phyloP scores from a whole-genome alignment of 2,113 vertebrate genomes.

The Pseudorectes ferrugineus region DNA sequence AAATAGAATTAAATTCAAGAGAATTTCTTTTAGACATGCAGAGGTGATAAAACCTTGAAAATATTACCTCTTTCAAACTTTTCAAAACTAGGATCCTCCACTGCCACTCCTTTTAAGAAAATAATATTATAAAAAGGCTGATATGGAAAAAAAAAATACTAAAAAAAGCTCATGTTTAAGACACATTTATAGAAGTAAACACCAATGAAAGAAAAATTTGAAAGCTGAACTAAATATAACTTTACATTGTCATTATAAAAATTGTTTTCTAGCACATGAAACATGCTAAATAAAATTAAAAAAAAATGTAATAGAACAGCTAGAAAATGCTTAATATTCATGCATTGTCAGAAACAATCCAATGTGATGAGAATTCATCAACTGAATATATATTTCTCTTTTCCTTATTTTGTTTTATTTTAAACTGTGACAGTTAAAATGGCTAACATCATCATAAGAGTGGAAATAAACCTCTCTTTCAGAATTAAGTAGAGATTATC shows the following conservation, averaged over 20 bases:
- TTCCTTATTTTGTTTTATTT: not conserved
- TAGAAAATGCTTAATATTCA: not conserved
- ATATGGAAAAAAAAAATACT: not conserved
- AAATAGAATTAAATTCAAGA: not conserved
- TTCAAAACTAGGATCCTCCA: not conserved
- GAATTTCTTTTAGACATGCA: not conserved
- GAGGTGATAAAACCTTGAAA: not conserved
- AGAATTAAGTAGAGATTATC: not conserved
- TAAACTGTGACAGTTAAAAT: not conserved
- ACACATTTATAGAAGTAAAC: not conserved
- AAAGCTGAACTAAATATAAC: not conserved
- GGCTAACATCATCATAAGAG: not conserved
- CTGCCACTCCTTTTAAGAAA: not conserved
- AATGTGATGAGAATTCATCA: not conserved
- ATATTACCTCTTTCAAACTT: not conserved
- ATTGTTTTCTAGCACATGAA: not conserved
- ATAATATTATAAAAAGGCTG: not conserved
- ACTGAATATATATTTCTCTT: not conserved
- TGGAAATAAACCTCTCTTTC: not conserved
- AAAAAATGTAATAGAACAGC: not conserved
- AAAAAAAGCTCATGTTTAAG: not conserved
- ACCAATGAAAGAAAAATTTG: not conserved
- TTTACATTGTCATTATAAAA: not conserved
- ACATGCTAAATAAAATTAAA: not conserved
- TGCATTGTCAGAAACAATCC: not conserved